These are phyloP conservation scores for Agrotis segetum DNA, from an alignment of 2,888 invertebrate genomes.

Conservation along the genomic window DNA sequence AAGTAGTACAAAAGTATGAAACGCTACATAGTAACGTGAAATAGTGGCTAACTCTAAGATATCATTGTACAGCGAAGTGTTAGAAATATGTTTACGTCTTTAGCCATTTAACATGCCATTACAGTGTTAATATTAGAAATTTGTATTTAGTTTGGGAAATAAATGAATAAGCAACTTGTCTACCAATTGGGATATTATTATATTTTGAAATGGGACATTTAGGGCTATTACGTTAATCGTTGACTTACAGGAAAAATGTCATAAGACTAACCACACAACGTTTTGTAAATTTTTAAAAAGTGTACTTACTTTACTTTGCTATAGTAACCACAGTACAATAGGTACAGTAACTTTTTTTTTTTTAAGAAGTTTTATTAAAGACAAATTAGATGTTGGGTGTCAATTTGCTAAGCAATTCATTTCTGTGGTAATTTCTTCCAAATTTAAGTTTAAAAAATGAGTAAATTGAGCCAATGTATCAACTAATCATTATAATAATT, in stretches of 20 bases:
- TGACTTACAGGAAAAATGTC: no score
- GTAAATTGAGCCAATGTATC: no score
- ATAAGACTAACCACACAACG: no score
- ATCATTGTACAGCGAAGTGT: conserved; percentile 45
- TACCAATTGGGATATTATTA: not conserved
- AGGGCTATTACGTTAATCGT: no score
- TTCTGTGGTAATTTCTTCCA: not conserved
- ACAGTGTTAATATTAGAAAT: not conserved
- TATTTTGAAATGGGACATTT: no score
- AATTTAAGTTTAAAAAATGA: not conserved
- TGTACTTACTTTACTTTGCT: no score
- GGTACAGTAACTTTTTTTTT: no score
- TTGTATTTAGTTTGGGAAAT: not conserved
- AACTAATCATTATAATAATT: not conserved
- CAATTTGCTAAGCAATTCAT: not conserved
- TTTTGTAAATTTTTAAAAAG: no score
- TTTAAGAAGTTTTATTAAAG: not conserved
- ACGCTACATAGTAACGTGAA: conserved; percentile 41
- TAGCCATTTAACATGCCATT: conserved; percentile 21
- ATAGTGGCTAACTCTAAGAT: conserved; percentile 32
- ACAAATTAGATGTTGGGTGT: not conserved
- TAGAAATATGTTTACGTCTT: conserved; percentile 43
- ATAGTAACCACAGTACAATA: no score
- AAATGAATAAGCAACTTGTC: not conserved
- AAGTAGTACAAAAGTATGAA: conserved; percentile 36